Conservation (phyloP, 2,888 invertebrate species). For the Nowickia ferox region DNA sequence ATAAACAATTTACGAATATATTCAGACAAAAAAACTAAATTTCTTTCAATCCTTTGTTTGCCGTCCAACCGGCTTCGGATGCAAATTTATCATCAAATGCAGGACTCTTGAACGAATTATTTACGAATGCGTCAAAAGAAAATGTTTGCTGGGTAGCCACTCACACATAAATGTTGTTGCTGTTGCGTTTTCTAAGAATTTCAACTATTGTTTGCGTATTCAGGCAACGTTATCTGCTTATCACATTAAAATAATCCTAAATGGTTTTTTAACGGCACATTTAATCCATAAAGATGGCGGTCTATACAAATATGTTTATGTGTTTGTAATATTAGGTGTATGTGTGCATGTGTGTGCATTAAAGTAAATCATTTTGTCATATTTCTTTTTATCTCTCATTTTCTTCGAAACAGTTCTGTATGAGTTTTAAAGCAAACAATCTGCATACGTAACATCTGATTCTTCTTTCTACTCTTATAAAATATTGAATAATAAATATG, state of each 20-base stretch:
- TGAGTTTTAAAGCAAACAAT: constrained; percentile 43
- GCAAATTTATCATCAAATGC: no score
- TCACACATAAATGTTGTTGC: neutral
- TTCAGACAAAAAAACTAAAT: no score
- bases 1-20: no score
- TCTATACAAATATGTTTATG: constrained; percentile 67
- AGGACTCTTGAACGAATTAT: no score
- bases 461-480: neutral
- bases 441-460: constrained; percentile 25
- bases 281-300: constrained; percentile 74
- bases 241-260: constrained; percentile 82
- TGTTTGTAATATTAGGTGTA: neutral
- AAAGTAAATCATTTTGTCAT: constrained; percentile 46
- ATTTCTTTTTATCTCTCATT: constrained; percentile 11
- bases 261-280: constrained; percentile 82
- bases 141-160: neutral
- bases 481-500: constrained; percentile 23
- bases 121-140: no score
- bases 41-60: no score
- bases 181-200: constrained; percentile 34
- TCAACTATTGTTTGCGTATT: constrained; percentile 81
- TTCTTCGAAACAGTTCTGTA: constrained; percentile 24
- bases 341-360: neutral
- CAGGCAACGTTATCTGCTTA: constrained; percentile 79
- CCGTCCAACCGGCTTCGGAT: no score